Conservation (phyloP, 2,113 vertebrate genomes). For the Sceloporus tristichus region DNA sequence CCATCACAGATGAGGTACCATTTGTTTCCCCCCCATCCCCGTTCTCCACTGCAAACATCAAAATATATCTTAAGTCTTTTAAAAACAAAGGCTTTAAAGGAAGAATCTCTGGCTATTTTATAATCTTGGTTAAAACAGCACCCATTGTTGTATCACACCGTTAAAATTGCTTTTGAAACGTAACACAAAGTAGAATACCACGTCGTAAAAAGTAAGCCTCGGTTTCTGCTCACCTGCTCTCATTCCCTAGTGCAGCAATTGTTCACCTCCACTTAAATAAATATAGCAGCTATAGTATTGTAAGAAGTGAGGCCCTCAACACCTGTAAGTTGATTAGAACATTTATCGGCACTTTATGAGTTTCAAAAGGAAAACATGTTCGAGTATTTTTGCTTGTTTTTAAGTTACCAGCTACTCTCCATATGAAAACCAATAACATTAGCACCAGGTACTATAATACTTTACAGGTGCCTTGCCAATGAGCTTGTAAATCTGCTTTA, state of each 20-base stretch:
- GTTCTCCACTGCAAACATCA: slow-evolving; percentile 69
- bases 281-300: slow-evolving; percentile 85
- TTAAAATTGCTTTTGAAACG: slow-evolving; percentile 66
- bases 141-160: slow-evolving; percentile 73
- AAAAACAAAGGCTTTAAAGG: slow-evolving; percentile 65
- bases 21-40: slow-evolving; percentile 65
- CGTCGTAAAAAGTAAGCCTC: slow-evolving; percentile 66
- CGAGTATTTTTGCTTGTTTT: slow-evolving; percentile 38
- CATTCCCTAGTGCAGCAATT: slow-evolving; percentile 90
- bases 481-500: not conserved
- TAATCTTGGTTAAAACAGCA: slow-evolving; percentile 77
- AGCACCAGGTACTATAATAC: slow-evolving; percentile 42
- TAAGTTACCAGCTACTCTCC: slow-evolving; percentile 72
- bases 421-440: slow-evolving; percentile 71
- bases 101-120: slow-evolving; percentile 75
- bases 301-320: slow-evolving; percentile 73
- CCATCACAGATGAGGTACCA: slow-evolving; percentile 76
- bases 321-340: slow-evolving; percentile 74
- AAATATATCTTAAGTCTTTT: slow-evolving; percentile 73
- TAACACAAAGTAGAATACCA: slow-evolving; percentile 38
- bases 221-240: slow-evolving; percentile 83
- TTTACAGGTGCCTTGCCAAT: slow-evolving; percentile 49
- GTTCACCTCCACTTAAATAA: slow-evolving; percentile 87
- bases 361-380: slow-evolving; percentile 70
- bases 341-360: slow-evolving; percentile 76